phyloP scores from a whole-genome alignment of 30 jellyfish, hydroid and myxozoan genomes.

The Aurelia aurita region DNA sequence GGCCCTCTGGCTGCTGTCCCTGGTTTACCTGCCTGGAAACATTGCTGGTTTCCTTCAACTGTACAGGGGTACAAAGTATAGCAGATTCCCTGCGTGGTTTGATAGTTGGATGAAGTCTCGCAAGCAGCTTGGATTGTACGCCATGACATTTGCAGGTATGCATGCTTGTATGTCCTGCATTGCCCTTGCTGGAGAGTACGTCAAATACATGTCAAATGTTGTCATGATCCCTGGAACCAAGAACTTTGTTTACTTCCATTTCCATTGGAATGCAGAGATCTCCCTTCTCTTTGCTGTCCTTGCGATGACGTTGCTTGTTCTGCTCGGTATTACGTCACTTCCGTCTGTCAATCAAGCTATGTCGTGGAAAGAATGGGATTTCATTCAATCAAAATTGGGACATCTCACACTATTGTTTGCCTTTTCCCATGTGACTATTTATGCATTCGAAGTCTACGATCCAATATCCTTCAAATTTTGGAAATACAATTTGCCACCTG shows the following conservation, averaged over 20 bases:
- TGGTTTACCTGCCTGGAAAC: slow-evolving; percentile 81
- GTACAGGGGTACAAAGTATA: slow-evolving; percentile 77
- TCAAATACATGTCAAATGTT: slow-evolving; percentile 44
- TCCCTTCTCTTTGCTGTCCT: slow-evolving; percentile 79
- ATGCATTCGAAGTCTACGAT: slow-evolving; percentile 60
- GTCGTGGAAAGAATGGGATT: slow-evolving; percentile 96
- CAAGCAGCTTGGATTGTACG: slow-evolving; percentile 85
- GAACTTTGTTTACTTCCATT: slow-evolving; percentile 47
- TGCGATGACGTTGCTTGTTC: slow-evolving; percentile 62
- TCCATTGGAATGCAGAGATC: slow-evolving; percentile 69
- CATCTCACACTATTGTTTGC: slow-evolving; percentile 63
- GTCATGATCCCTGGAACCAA: slow-evolving; percentile 54
- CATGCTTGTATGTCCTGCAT: slow-evolving; percentile 80
- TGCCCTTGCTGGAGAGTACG: slow-evolving; percentile 81
- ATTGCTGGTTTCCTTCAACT: slow-evolving; percentile 84
- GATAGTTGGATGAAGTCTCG: slow-evolving; percentile 92
- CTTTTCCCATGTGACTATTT: slow-evolving; percentile 67
- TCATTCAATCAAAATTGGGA: slow-evolving; percentile 83
- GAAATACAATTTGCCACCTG: slow-evolving; percentile 74
- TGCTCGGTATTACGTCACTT: slow-evolving; percentile 88
- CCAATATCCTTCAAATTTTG: slow-evolving; percentile 57
- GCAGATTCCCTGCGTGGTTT: slow-evolving; percentile 84
- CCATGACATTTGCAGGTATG: slow-evolving; percentile 75
- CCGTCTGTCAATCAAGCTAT: slow-evolving; percentile 88
- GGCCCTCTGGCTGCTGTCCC: slow-evolving; percentile 71